Percentiles rank a stretch among this genome's conserved stretches.
phyloP scores from a whole-genome alignment of 2,888 invertebrate species.

The Caenorhabditis drosophilae region DNA sequence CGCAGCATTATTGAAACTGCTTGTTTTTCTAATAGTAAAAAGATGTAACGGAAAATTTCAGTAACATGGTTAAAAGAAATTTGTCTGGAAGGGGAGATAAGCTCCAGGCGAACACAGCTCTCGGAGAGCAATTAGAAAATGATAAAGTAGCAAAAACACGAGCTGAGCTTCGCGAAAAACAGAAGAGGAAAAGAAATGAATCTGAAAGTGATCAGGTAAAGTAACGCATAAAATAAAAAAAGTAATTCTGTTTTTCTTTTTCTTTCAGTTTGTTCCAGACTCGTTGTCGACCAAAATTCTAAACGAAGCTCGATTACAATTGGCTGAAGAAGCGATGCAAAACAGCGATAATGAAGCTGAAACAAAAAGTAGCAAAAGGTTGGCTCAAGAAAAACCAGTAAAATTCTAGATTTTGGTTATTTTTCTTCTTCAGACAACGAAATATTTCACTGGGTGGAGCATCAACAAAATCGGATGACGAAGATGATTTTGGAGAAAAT shows the following conservation, averaged over 20 bases:
- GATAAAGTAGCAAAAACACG: conserved; percentile 48
- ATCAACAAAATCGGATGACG: conserved; percentile 26
- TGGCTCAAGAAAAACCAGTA: neutral
- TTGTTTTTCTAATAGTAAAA: neutral
- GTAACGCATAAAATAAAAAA: too few species aligned
- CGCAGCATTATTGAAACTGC: neutral
- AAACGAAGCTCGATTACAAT: conserved; percentile 50
- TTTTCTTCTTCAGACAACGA: conserved; percentile 39
- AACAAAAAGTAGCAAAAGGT: conserved; percentile 27
- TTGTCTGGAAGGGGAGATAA: conserved; percentile 53
- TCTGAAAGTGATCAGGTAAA: conserved; percentile 36
- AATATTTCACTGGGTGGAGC: conserved; percentile 47
- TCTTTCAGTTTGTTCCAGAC: conserved; percentile 50
- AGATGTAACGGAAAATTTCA: neutral
- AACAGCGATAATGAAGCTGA: conserved; percentile 18
- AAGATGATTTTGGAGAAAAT: conserved; percentile 38
- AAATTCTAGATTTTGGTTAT: neutral
- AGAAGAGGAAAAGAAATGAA: conserved; percentile 44
- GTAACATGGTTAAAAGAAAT: conserved; percentile 34
- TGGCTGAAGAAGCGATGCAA: conserved; percentile 43
- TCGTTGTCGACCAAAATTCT: conserved; percentile 57
- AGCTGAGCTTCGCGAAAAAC: conserved; percentile 43
- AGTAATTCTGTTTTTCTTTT: neutral
- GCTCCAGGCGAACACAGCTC: conserved; percentile 46
- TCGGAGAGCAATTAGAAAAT: conserved; percentile 58